Evolutionary conservation across 2,797 vertebrate genomes (phyloP).

Genomic region (Leptodactylus fallax): DNA sequence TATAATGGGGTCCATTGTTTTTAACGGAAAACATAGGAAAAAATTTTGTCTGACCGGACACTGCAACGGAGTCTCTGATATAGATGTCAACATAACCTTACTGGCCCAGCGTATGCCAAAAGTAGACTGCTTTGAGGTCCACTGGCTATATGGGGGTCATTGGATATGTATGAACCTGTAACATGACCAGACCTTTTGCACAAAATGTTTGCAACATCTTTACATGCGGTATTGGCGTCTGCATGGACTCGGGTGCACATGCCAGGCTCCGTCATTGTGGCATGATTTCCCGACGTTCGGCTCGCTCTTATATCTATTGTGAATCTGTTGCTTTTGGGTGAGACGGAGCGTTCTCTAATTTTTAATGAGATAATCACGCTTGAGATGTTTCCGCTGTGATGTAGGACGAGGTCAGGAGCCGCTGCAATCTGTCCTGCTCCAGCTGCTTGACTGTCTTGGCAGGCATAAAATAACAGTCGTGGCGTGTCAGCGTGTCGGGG

Average conservation of each 20-base stretch:
- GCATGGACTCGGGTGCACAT: no score
- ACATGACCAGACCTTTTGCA: no score
- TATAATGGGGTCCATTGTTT: no score
- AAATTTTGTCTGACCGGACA: no score
- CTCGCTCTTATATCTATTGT: background rate
- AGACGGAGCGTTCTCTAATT: slow-evolving; percentile 43
- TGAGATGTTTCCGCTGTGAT: slow-evolving; percentile 16
- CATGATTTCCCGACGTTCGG: background rate
- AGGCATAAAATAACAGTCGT: slow-evolving; percentile 8
- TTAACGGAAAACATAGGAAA: no score
- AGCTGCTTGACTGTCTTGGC: slow-evolving; percentile 39
- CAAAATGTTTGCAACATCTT: background rate
- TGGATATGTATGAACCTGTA: no score
- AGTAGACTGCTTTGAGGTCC: no score
- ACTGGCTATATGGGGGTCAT: no score
- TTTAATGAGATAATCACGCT: slow-evolving; percentile 55
- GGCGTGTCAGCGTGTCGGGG: background rate
- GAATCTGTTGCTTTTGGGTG: slow-evolving; percentile 33
- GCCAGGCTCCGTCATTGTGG: background rate
- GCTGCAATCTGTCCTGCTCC: slow-evolving; percentile 30
- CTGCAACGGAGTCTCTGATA: no score
- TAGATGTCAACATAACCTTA: no score
- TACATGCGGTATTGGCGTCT: background rate
- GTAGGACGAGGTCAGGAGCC: slow-evolving; percentile 38
- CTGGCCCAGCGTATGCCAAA: no score